Evolutionary conservation across 2,888 invertebrate genomes (phyloP).

Genomic region (Muscina levida): DNA sequence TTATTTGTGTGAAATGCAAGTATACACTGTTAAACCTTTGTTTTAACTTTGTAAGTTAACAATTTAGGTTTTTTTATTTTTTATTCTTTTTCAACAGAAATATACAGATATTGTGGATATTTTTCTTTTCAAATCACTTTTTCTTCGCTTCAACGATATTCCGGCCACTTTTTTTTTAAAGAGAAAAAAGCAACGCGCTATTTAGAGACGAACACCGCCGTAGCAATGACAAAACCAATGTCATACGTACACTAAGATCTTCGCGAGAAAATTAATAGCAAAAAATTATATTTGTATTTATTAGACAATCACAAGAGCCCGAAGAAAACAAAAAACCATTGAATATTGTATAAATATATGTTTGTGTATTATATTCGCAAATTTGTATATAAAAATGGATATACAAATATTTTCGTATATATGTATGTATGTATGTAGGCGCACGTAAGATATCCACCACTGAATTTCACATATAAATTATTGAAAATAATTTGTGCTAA

Average conservation of each 20-base stretch:
- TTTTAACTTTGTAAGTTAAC: no score
- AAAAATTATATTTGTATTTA: conserved; percentile 43
- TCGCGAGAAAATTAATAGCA: conserved; percentile 71
- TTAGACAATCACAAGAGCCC: conserved; percentile 2
- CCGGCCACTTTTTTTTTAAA: conserved; percentile 8
- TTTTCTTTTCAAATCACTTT: not conserved
- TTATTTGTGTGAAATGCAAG: no score
- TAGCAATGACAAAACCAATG: conserved; percentile 77
- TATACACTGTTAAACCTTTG: no score
- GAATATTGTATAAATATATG: not conserved
- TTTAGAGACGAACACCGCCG: conserved; percentile 6
- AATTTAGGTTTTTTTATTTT: not conserved
- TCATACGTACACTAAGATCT: conserved; percentile 61
- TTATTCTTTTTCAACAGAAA: not conserved
- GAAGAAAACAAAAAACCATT: conserved; percentile 38
- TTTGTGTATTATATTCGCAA: not conserved
- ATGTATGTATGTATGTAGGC: not conserved
- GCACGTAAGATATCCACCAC: conserved; percentile 8
- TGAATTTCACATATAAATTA: conserved; percentile 54
- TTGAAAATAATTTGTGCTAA: conserved; percentile 65
- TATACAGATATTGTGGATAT: not conserved
- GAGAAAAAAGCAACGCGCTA: no score
- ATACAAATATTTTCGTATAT: conserved; percentile 4
- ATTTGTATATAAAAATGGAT: not conserved
- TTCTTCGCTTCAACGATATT: not conserved